Evolutionary conservation across 64 coral and sea anemone genomes (phyloP).

Genomic region (Pachyseris speciosa): DNA sequence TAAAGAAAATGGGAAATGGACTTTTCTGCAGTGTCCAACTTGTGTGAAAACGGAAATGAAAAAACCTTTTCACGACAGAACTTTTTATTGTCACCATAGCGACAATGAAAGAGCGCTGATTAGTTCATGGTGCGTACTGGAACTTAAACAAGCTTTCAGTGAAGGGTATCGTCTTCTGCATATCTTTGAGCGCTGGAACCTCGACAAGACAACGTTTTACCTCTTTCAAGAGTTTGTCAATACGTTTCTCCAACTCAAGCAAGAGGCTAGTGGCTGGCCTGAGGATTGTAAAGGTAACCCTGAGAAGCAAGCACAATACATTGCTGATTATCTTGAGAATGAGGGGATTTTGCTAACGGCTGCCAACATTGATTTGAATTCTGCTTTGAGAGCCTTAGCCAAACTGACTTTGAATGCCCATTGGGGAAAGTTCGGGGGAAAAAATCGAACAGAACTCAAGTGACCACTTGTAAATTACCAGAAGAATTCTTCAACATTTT

Average conservation of each 20-base stretch:
- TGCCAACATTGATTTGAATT: not conserved
- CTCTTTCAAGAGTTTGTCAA: not conserved
- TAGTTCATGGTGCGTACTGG: not conserved
- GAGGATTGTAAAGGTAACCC: no score
- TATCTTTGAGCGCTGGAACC: not conserved
- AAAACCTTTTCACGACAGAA: not conserved
- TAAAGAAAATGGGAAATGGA: not conserved
- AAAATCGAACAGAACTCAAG: not conserved
- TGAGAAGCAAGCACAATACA: not conserved
- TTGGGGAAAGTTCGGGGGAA: not conserved
- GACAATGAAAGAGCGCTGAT: not conserved
- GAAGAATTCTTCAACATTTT: not conserved
- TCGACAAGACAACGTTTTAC: not conserved
- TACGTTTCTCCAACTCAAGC: not conserved
- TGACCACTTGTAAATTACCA: not conserved
- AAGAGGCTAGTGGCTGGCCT: not conserved
- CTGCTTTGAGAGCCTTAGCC: not conserved
- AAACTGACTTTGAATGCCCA: not conserved
- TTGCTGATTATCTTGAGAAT: not conserved
- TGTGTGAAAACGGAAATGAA: not conserved
- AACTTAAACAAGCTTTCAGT: not conserved
- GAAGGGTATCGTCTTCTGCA: not conserved
- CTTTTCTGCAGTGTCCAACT: constrained; percentile 11
- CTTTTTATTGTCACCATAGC: not conserved
- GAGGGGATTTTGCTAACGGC: not conserved